Evolutionary conservation across 2,113 vertebrate genomes (phyloP), one percentile per base, ranked within the genome.

Genomic region (Hymenochirus boettgeri): DNA sequence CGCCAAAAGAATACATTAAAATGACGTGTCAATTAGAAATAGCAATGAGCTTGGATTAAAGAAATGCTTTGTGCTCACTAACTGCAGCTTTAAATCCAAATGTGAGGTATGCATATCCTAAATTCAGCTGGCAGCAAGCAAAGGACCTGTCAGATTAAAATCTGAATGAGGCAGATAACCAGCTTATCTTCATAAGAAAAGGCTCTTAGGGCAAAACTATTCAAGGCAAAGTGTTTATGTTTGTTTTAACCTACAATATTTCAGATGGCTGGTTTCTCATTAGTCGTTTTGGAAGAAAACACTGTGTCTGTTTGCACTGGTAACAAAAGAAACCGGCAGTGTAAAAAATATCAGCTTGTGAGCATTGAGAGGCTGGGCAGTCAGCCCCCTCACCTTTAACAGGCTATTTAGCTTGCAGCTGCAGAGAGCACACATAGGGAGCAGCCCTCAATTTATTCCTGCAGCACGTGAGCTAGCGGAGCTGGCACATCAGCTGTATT

Each of bases 121-220:
- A 83, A 83, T 80, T 87, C 85, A 84, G 82, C 83, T 85, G 86
- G 74, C 71, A 79, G 76, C 79, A 79, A 80, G 72, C 73, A 79
- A 82, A 81, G 82, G 70, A 76, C 71, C 79, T 77, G 79, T 80
- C 81, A 83, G 81, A 85, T 86, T 86, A 82, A 80, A 72, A 85
- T 86, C 84, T 86, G 83, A 82, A 79, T 83, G 80, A 80, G 81
- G 77, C 79, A 83, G 83, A 83, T 85, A 82, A 85, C 73, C 82
- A 77, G 77, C 84, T 70, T 79, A 88, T 90, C 83, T 88, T 81
- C 87, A 89, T 88, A 84, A 88, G 83, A 90, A 88, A 88, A 80
- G 80, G 75, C 65, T 74, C 73, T 82, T 76, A 75, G 21, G 75
- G 74, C 79, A 79, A 80, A n/a, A 81, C 76, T 73, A 74, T 80